These are phyloP conservation scores for Noctua pronuba DNA, from an alignment of 2,888 invertebrate genomes.

Conservation along the genomic window DNA sequence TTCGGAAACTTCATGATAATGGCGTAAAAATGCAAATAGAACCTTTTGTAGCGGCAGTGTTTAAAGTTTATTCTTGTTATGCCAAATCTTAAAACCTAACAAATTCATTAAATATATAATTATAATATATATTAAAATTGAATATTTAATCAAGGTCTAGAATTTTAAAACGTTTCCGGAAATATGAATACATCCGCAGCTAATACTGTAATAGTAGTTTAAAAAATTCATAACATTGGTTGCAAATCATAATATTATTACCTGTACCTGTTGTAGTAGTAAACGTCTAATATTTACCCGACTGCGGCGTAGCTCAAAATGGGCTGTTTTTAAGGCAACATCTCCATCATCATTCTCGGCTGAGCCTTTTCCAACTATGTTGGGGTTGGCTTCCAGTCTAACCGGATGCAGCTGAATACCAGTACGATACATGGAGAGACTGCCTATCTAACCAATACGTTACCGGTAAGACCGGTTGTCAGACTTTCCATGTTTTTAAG, in stretches of 20 bases:
- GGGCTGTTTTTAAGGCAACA: background rate
- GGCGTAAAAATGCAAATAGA: conserved; percentile 1
- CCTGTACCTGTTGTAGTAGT: background rate
- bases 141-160: conserved; percentile 14
- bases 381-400: background rate
- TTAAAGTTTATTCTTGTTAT: background rate
- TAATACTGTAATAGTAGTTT: background rate
- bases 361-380: background rate
- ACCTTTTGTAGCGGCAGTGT: conserved; percentile 1
- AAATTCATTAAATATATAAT: background rate
- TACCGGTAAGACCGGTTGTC: background rate
- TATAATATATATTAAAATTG: no score
- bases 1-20: conserved; percentile 1
- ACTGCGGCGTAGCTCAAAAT: background rate
- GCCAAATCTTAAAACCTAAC: background rate
- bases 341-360: background rate
- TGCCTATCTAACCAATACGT: background rate
- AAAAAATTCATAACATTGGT: background rate
- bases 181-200: background rate
- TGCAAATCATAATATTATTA: background rate
- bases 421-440: background rate
- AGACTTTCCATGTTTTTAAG: background rate
- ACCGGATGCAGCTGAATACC: background rate
- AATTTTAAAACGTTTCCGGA: conserved; percentile 16
- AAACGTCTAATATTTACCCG: background rate